Evolutionary conservation across 2,888 invertebrate species (phyloP).

Genomic region (Catonia carolina): DNA sequence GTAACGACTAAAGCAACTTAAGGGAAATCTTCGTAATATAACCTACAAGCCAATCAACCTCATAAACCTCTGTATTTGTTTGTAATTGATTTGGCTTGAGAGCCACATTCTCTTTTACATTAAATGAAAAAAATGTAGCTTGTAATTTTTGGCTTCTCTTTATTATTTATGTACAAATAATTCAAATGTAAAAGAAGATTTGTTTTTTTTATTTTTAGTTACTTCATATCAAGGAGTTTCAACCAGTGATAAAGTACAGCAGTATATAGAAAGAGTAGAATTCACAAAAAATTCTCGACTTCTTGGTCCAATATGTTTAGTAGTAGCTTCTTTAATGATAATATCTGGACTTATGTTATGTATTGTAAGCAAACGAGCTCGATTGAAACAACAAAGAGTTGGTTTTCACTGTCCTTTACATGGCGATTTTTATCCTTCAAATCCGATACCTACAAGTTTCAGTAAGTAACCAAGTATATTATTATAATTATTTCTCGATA

Average conservation of each 20-base stretch:
- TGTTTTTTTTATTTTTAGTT: constrained; percentile 46
- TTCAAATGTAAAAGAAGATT: neutral
- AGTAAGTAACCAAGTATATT: no score
- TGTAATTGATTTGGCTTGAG: no score
- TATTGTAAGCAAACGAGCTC: constrained; percentile 58
- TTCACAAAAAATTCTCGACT: constrained; percentile 68
- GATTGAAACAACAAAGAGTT: constrained; percentile 58
- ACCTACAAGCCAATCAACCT: no score
- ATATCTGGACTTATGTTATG: constrained; percentile 58
- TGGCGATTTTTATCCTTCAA: constrained; percentile 69
- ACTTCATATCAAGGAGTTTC: constrained; percentile 68
- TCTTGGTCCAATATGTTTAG: constrained; percentile 65
- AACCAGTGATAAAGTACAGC: constrained; percentile 63
- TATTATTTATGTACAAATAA: no score
- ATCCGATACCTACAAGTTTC: constrained; percentile 43
- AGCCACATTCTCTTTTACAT: no score
- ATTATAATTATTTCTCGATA: no score
- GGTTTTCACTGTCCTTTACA: constrained; percentile 72
- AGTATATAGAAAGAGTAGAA: constrained; percentile 63
- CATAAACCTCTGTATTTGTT: no score
- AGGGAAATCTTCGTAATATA: no score
- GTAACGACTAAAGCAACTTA: no score
- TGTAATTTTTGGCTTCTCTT: no score
- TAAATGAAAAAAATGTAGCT: no score
- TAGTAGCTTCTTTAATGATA: constrained; percentile 66